Conservation (phyloP, 2,113 vertebrate species). For the Fregata magnificens region DNA sequence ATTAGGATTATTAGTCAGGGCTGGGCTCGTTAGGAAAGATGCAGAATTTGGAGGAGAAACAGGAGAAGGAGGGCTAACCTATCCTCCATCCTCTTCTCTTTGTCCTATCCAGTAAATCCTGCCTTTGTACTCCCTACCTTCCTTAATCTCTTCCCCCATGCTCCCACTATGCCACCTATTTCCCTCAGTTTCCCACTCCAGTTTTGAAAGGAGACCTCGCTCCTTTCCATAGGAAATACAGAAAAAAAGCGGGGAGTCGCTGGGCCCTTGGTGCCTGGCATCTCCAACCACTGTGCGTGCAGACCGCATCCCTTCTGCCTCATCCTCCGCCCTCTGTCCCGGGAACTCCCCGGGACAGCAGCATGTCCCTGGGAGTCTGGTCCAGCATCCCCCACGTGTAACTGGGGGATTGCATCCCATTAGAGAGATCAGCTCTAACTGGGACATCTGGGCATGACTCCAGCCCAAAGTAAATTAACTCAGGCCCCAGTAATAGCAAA, state of each 20-base stretch:
- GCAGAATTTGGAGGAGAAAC: not conserved
- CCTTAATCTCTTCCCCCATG: not conserved
- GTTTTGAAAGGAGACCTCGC: not conserved
- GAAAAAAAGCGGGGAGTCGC: not conserved
- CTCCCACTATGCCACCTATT: not conserved
- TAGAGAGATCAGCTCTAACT: not conserved
- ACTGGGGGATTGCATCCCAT: not conserved
- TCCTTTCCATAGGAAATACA: not conserved
- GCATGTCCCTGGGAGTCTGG: not conserved
- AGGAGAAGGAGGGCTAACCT: not conserved
- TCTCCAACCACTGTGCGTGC: not conserved
- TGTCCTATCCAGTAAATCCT: not conserved
- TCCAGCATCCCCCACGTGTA: not conserved
- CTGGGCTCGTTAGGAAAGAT: not conserved
- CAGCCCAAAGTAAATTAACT: not conserved
- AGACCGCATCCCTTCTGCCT: not conserved
- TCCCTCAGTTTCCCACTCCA: not conserved
- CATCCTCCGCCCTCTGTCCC: not conserved
- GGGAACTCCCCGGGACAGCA: not conserved
- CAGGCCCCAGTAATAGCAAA: not conserved
- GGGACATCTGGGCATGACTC: not conserved
- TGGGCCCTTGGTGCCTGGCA: not conserved
- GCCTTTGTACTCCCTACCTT: rapidly evolving
- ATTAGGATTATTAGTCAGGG: not conserved
- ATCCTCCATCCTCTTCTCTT: not conserved